phyloP scores from a whole-genome alignment of 2,888 invertebrate species.

The Laspeyria flexula region DNA sequence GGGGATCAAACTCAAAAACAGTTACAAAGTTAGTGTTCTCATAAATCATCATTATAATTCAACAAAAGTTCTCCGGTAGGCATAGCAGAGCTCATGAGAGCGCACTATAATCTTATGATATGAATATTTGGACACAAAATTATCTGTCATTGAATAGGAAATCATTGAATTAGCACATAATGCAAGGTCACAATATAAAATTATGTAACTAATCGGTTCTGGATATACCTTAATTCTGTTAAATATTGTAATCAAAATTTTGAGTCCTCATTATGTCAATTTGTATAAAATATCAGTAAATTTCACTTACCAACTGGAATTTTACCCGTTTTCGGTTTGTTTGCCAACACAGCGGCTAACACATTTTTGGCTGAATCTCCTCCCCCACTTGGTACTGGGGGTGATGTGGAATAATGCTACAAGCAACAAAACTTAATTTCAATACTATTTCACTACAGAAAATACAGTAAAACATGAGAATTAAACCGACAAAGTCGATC shows the following conservation, averaged over 20 bases:
- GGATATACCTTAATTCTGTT: slow-evolving; percentile 1
- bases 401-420: slow-evolving; percentile 67
- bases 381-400: slow-evolving; percentile 55
- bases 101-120: no score
- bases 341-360: slow-evolving; percentile 79
- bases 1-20: no score
- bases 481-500: slow-evolving; percentile 4
- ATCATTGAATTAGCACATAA: slow-evolving; percentile 36
- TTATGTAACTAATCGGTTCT: slow-evolving; percentile 52
- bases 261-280: background rate
- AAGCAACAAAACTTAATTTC: slow-evolving; percentile 38
- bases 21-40: no score
- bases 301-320: slow-evolving; percentile 78
- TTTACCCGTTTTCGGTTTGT: slow-evolving; percentile 81
- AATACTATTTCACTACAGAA: slow-evolving; percentile 5
- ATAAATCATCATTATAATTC: no score
- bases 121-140: no score
- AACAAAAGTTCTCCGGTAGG: no score
- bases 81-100: no score
- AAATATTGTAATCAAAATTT: background rate
- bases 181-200: slow-evolving; percentile 62
- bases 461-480: slow-evolving; percentile 20
- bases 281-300: background rate
- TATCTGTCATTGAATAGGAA: no score
- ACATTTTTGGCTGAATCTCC: slow-evolving; percentile 80